A percentile compares a stretch with the other conserved stretches of the same genome.
These are phyloP conservation scores for Formicarius rufipectus DNA, from an alignment of 2,113 vertebrate species.

Conservation along the genomic window DNA sequence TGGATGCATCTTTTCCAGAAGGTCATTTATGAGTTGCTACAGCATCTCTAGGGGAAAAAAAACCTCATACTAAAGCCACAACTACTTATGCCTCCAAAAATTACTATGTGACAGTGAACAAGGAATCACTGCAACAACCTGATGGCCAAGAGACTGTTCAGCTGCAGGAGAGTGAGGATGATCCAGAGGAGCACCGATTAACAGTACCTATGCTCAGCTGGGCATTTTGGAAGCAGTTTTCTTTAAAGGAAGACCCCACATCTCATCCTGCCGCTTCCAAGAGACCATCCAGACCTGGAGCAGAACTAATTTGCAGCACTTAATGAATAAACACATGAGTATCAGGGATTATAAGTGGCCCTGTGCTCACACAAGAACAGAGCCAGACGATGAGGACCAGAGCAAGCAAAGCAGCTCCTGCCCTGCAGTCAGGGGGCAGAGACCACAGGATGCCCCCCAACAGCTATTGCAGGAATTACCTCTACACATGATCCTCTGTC, in stretches of 20 bases:
- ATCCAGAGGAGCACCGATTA: too few species aligned
- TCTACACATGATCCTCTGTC: background rate
- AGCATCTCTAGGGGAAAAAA: too few species aligned
- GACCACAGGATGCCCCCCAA: background rate
- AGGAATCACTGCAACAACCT: too few species aligned
- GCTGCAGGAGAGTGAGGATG: too few species aligned
- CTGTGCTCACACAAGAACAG: background rate
- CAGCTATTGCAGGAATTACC: background rate
- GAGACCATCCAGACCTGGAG: background rate
- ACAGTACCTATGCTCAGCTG: too few species aligned
- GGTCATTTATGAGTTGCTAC: too few species aligned
- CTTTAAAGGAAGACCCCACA: fast-evolving
- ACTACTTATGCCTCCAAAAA: too few species aligned
- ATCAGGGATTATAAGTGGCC: background rate
- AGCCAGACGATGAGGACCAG: background rate
- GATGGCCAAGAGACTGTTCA: too few species aligned
- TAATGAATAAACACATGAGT: background rate
- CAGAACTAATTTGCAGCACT: background rate
- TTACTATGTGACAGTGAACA: too few species aligned
- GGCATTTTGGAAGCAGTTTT: background rate
- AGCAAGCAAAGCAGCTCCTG: background rate
- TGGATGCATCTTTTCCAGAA: too few species aligned
- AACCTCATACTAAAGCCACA: too few species aligned
- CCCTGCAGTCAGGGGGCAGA: background rate
- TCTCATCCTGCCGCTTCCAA: background rate